Percentiles rank a stretch among this genome's conserved stretches.
Conservation (phyloP, 2,888 invertebrate species). For the Drosophila melanosoma region DNA sequence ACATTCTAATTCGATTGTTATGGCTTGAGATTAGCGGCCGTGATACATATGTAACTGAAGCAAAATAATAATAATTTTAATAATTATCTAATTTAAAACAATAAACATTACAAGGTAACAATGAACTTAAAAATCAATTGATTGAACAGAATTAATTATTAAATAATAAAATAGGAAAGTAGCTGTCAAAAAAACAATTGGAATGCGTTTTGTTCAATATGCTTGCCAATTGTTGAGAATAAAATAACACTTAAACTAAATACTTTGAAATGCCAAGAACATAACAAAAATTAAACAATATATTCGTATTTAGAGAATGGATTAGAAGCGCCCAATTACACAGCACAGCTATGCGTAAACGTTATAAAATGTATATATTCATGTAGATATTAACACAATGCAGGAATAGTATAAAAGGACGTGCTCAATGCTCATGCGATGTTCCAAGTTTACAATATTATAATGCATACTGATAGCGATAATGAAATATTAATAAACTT, state of each 20-base stretch:
- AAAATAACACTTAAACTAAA: conserved; percentile 67
- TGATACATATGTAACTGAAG: conserved; percentile 42
- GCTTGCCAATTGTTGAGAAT: conserved; percentile 37
- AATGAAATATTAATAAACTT: neutral
- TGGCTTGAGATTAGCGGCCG: conserved; percentile 39
- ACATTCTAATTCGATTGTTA: conserved; percentile 38
- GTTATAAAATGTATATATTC: conserved; percentile 17
- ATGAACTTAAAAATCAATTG: neutral
- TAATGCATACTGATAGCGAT: neutral
- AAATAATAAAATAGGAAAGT: conserved; percentile 1
- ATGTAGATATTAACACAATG: conserved; percentile 29
- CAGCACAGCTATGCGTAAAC: conserved; percentile 29
- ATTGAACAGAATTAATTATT: neutral
- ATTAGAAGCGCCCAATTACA: conserved; percentile 32
- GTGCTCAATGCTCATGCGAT: conserved; percentile 2
- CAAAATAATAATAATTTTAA: conserved; percentile 8
- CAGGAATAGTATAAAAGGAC: conserved; percentile 25
- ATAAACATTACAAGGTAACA: conserved; percentile 1
- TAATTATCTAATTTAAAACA: conserved; percentile 2
- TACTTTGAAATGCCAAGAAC: conserved; percentile 22
- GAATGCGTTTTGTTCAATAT: conserved; percentile 45
- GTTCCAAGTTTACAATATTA: conserved; percentile 14
- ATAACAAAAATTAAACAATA: conserved; percentile 18
- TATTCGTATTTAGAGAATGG: conserved; percentile 7
- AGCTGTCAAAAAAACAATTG: conserved; percentile 20